Evolutionary conservation across 2,113 vertebrate species (phyloP).

Genomic region (Origma solitaria): DNA sequence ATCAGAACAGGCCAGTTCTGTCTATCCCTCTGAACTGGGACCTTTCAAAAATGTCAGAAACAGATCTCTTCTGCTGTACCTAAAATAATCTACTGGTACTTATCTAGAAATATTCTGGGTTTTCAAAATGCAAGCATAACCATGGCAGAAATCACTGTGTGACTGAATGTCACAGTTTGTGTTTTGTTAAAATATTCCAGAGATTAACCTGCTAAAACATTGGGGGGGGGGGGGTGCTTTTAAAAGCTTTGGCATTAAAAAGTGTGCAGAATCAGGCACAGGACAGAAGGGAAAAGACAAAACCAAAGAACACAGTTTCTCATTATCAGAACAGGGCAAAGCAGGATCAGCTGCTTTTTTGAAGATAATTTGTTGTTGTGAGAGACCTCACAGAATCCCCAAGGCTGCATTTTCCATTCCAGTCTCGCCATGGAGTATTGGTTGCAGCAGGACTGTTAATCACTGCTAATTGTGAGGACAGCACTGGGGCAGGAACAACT

Average conservation of each 20-base stretch:
- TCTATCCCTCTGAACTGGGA: neutral
- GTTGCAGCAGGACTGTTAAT: neutral
- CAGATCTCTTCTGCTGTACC: neutral
- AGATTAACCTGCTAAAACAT: neutral
- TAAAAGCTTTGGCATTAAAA: neutral
- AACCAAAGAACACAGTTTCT: neutral
- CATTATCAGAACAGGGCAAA: neutral
- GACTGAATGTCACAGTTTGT: neutral
- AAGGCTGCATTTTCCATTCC: neutral
- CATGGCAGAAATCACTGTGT: neutral
- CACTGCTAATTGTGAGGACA: neutral
- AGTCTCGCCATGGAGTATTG: neutral
- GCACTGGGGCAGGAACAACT: neutral
- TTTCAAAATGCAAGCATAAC: neutral
- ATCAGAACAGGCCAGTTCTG: neutral
- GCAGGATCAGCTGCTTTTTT: neutral
- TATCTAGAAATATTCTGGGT: neutral
- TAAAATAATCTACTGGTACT: neutral
- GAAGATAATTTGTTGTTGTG: neutral
- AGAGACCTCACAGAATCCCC: neutral
- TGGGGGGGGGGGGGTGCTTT: neutral
- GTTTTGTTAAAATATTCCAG: neutral
- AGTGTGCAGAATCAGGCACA: accelerated
- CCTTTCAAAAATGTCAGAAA: neutral
- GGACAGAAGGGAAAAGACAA: neutral